Percentiles rank a stretch among this genome's conserved stretches.
Conservation (phyloP, 2,797 vertebrate genomes). For the Zalophus californianus region DNA sequence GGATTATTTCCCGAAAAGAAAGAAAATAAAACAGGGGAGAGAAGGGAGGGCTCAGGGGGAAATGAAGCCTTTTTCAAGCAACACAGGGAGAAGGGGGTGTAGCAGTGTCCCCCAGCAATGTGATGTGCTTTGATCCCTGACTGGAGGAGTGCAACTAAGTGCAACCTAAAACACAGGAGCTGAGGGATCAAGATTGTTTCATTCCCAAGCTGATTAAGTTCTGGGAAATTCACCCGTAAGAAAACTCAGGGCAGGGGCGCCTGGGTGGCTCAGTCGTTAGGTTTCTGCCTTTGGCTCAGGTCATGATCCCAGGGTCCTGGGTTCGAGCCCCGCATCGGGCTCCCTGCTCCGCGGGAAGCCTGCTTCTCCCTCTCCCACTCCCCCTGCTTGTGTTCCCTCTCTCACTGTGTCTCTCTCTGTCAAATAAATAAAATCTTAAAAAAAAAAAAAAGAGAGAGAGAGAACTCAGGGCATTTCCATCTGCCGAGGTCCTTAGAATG, state of each 20-base stretch:
- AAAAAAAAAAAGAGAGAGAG: neutral
- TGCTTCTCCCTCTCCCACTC: no score
- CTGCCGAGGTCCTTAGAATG: neutral
- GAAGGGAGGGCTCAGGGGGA: neutral
- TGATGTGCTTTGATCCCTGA: no score
- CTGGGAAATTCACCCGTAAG: neutral
- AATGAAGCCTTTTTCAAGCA: neutral
- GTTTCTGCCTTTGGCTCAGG: no score
- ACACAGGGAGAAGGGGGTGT: neutral
- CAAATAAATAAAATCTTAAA: no score
- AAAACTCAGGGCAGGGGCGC: neutral
- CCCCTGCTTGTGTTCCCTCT: no score
- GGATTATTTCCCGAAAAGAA: neutral
- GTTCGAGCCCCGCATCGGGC: no score
- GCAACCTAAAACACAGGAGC: neutral
- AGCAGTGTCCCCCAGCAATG: accelerated
- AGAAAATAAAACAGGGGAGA: neutral
- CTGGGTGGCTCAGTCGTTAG: no score
- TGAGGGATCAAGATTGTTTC: neutral
- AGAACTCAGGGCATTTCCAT: neutral
- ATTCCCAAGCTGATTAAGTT: neutral
- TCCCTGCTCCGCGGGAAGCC: no score
- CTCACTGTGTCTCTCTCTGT: no score
- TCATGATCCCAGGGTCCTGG: no score
- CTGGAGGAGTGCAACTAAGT: neutral